Evolutionary conservation across 1,140 invertebrate species (phyloP), one percentile per base, ranked within the genome.

Genomic region (Cheumatopsyche charites): DNA sequence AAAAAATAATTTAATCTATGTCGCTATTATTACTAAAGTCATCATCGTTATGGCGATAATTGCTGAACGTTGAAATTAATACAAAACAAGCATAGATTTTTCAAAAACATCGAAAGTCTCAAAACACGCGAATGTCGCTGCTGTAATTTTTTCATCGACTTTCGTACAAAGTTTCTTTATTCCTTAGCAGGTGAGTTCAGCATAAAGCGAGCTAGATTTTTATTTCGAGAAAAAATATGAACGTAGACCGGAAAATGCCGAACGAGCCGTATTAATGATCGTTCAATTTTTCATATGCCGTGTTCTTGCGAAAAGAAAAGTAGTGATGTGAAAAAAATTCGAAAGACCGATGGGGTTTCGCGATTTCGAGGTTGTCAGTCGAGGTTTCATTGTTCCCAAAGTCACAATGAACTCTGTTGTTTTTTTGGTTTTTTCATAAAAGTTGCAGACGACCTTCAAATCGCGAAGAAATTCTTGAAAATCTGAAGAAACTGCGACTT

Each of bases 151-250:
- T 36, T 36, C 29, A 9, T 9, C 29, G 29, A n/a, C n/a, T n/a
- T n/a, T n/a, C 29, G 9, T 4, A 36, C 3, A 36, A 36, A 36
- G 29, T 9, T 9, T 36, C 29, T 9, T 36, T 36, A 4, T 36
- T 36, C 3, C 29, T 36, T 36, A n/a, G n/a, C n/a, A n/a, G n/a
- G n/a, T n/a, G n/a, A n/a, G n/a, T 36, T 36, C 9, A 36, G 29
- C 23, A 58, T 52, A 2, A 58, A 58, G 21, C 55, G 21, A 58
- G 21, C 12, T 45, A 12, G 43, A 15, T 12, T 45, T 52, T 58
- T 58, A 58, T 58, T 25, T 58, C 21, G 21, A 58, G 55, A 58
- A 58, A n/a, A 58, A 58, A 58, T 58, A 58, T 58, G 55, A 58
- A n/a, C 55, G 21, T 7, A 19, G 7, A 58, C 23, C 55, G 55